Percentiles rank a stretch among this genome's conserved stretches.
Conservation (phyloP, 1,140 invertebrate species). For the Chlorops oryzae region DNA sequence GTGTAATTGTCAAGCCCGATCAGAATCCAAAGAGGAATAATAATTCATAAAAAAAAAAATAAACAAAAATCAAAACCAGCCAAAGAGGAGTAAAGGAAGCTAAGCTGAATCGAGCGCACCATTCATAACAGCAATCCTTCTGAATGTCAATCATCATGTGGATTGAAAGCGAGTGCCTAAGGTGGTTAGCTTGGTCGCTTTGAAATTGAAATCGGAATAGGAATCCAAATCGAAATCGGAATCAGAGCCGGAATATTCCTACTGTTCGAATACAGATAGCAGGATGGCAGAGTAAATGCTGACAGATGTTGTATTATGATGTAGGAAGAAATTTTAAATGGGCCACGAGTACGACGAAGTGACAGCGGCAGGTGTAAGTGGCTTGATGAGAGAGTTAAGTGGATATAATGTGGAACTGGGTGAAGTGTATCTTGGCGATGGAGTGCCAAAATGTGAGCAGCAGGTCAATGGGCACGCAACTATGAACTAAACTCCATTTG, state of each 20-base stretch:
- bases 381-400: background rate
- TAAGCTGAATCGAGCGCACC: too few relatives aligned
- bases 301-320: slow-evolving; percentile 36
- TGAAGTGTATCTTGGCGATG: background rate
- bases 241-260: too few relatives aligned
- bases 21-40: too few relatives aligned
- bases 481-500: background rate
- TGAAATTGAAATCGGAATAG: background rate
- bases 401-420: background rate
- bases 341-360: slow-evolving; percentile 23
- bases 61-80: too few relatives aligned
- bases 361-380: slow-evolving; percentile 24
- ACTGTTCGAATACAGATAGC: background rate
- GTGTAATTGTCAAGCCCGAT: too few relatives aligned
- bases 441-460: background rate
- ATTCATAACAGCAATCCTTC: too few relatives aligned
- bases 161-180: background rate
- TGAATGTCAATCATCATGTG: slow-evolving; percentile 12
- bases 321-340: slow-evolving; percentile 3
- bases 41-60: too few relatives aligned
- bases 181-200: slow-evolving; percentile 1
- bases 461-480: background rate
- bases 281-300: slow-evolving; percentile 19
- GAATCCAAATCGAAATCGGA: background rate
- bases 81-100: too few relatives aligned